Evolutionary conservation across 2,113 vertebrate species (phyloP).

Genomic region (Ploceus nigricollis): DNA sequence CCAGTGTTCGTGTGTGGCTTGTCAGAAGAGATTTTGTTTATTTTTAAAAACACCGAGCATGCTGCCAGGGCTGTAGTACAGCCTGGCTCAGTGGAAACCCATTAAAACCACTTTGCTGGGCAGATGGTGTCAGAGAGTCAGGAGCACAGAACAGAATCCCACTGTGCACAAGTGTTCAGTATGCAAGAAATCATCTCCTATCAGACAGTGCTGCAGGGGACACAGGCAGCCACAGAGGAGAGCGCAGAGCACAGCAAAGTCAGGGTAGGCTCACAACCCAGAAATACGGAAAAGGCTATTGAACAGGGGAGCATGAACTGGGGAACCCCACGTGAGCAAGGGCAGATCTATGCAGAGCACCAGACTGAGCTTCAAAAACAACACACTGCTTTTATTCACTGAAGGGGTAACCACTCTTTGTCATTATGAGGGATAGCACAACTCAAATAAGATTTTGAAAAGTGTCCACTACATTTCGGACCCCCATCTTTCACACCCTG

Average conservation of each 20-base stretch:
- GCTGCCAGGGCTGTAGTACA: constrained; percentile 38
- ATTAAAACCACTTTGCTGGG: constrained; percentile 63
- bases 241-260: neutral
- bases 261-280: neutral
- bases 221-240: neutral
- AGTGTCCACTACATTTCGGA: neutral
- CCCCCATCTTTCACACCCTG: neutral
- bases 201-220: constrained; percentile 48
- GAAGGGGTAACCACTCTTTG: too few relatives aligned
- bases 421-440: neutral
- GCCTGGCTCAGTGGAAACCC: constrained; percentile 59
- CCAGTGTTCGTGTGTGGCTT: neutral
- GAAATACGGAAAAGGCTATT: neutral
- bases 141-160: constrained; percentile 35
- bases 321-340: neutral
- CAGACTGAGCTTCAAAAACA: neutral
- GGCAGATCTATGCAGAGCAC: neutral
- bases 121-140: constrained; percentile 63
- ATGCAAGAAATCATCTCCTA: constrained; percentile 53
- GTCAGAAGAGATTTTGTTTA: constrained; percentile 30
- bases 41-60: neutral
- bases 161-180: constrained; percentile 44
- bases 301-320: neutral
- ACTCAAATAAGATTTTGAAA: neutral
- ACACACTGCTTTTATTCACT: neutral